Conservation (phyloP, 2,888 invertebrate species). For the Spisula subtruncata region DNA sequence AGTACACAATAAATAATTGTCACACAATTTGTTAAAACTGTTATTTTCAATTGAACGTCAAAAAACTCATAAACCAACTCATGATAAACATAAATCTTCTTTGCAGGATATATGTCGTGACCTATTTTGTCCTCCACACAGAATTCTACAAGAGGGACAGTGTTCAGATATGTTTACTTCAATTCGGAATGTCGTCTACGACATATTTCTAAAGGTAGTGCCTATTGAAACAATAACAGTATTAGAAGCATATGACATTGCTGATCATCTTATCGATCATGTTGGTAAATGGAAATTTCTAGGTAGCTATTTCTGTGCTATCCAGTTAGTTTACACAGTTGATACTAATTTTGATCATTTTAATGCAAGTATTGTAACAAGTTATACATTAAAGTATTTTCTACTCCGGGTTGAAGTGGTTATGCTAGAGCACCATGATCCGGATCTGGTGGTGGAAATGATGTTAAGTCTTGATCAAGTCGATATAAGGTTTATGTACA, state of each 20-base stretch:
- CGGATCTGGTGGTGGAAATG: background rate
- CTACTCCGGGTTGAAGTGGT: background rate
- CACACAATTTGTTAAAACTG: too few relatives aligned
- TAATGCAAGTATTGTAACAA: background rate
- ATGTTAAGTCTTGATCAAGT: background rate
- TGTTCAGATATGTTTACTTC: background rate
- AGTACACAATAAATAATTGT: too few relatives aligned
- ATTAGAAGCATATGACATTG: background rate
- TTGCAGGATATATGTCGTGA: conserved; percentile 1
- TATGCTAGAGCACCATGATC: background rate
- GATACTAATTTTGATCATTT: background rate
- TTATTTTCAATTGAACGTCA: too few relatives aligned
- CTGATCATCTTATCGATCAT: background rate
- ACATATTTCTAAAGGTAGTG: background rate
- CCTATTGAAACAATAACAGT: background rate
- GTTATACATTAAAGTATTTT: background rate
- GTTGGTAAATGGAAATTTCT: background rate
- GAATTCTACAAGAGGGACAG: background rate
- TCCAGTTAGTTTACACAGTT: background rate
- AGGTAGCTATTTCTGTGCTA: background rate
- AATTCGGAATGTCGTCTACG: background rate
- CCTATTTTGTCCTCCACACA: background rate
- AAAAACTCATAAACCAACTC: too few relatives aligned
- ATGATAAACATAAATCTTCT: too few relatives aligned
- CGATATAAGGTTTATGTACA: background rate